A percentile compares a stretch with the other conserved stretches of the same genome.
These are phyloP conservation scores for Acrocera orbiculus DNA, from an alignment of 2,888 invertebrate species.

Conservation along the genomic window DNA sequence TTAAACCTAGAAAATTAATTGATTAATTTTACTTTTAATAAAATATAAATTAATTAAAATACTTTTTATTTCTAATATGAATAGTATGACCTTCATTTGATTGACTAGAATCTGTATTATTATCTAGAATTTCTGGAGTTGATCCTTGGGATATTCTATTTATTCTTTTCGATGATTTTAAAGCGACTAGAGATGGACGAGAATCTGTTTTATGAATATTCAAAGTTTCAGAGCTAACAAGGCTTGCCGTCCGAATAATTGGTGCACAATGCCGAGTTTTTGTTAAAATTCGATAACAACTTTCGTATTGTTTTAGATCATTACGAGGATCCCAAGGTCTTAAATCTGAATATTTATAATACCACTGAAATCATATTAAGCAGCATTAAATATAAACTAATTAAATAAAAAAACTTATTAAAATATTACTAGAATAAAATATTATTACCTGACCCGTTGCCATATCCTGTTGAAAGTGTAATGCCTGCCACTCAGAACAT, in stretches of 20 bases:
- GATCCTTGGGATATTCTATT: constrained; percentile 32
- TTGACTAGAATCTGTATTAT: constrained; percentile 37
- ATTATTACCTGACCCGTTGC: constrained; percentile 22
- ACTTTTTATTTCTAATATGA: not conserved
- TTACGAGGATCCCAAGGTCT: constrained; percentile 79
- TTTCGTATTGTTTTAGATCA: constrained; percentile 74
- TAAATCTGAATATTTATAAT: constrained; percentile 60
- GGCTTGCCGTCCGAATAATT: constrained; percentile 51
- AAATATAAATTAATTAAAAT: not conserved
- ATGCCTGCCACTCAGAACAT: constrained; percentile 52
- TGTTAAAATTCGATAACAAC: constrained; percentile 60
- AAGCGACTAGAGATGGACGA: constrained; percentile 33
- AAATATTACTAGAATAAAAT: not conserved
- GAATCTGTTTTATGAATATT: constrained; percentile 35
- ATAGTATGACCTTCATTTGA: constrained; percentile 18
- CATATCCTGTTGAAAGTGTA: constrained; percentile 50
- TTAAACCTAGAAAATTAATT: constrained; percentile 30
- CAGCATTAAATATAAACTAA: no score
- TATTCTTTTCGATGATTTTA: constrained; percentile 32
- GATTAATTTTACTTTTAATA: not conserved
- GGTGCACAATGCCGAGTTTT: constrained; percentile 59
- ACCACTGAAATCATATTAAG: constrained; percentile 33
- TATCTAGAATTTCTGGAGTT: constrained; percentile 34
- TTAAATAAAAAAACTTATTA: not conserved
- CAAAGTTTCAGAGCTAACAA: constrained; percentile 45